phyloP scores from a whole-genome alignment of 1,140 invertebrate species.

The Drosophila melanica region DNA sequence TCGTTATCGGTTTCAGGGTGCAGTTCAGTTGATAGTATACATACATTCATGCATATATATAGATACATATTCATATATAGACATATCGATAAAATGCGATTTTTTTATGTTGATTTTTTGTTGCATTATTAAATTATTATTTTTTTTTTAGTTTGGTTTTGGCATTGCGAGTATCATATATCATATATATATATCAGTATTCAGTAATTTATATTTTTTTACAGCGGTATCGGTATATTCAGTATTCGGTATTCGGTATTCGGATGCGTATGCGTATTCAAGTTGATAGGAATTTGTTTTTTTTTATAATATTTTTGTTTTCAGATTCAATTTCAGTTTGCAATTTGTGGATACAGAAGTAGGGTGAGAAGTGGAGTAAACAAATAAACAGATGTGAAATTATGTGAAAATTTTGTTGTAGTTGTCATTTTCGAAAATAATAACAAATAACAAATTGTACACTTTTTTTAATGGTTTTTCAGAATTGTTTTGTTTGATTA shows the following conservation, averaged over 20 bases:
- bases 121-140: constrained; percentile 2
- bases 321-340: constrained; percentile 64
- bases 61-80: constrained; percentile 1
- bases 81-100: constrained; percentile 15
- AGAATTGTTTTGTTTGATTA: constrained; percentile 26
- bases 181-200: constrained; percentile 51
- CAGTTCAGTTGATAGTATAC: constrained; percentile 27
- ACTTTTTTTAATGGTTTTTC: constrained; percentile 12
- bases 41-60: constrained; percentile 16
- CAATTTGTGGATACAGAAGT: constrained; percentile 80
- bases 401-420: constrained; percentile 79
- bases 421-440: constrained; percentile 42
- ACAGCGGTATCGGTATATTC: constrained; percentile 56
- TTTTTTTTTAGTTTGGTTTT: constrained; percentile 32
- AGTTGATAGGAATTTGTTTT: constrained; percentile 54
- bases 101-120: constrained; percentile 9
- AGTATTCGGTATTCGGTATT: constrained; percentile 59
- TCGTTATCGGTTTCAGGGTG: constrained; percentile 18
- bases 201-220: constrained; percentile 35
- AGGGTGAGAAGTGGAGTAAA: constrained; percentile 84
- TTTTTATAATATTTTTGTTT: constrained; percentile 47
- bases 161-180: constrained; percentile 56
- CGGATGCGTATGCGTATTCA: constrained; percentile 68
- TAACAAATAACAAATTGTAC: constrained; percentile 49
- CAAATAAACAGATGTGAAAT: constrained; percentile 84